Evolutionary conservation across 2,113 vertebrate species (phyloP).

Genomic region (Eulemur macaco): DNA sequence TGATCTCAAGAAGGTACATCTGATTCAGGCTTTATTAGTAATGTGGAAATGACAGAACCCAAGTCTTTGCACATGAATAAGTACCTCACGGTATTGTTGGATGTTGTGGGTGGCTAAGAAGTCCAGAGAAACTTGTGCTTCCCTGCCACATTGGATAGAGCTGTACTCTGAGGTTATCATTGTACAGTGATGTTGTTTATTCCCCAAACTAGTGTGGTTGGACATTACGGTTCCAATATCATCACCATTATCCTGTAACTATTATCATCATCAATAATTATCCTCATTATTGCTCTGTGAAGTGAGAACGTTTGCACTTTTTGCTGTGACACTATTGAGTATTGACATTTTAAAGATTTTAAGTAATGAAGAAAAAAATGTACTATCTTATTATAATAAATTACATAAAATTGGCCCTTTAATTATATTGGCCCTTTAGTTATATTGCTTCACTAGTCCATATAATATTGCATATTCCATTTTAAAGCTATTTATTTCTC

Average conservation of each 20-base stretch:
- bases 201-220: background rate
- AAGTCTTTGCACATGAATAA: background rate
- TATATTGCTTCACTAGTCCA: background rate
- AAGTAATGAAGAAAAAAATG: background rate
- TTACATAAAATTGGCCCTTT: background rate
- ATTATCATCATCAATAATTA: background rate
- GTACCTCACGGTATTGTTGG: background rate
- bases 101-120: background rate
- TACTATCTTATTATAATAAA: background rate
- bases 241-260: background rate
- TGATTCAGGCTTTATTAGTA: background rate
- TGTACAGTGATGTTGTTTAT: background rate
- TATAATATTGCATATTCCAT: background rate
- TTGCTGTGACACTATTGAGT: background rate
- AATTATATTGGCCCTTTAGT: background rate
- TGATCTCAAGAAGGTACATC: background rate
- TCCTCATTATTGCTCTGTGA: background rate
- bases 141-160: background rate
- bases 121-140: background rate
- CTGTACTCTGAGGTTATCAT: background rate
- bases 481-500: background rate
- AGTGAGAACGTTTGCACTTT: background rate
- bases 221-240: background rate
- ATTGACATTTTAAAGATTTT: constrained; percentile 36
- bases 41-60: background rate